A percentile compares a stretch with the other conserved stretches of the same genome.
Conservation (phyloP, 2,113 vertebrate species). For the Carassius gibelio region DNA sequence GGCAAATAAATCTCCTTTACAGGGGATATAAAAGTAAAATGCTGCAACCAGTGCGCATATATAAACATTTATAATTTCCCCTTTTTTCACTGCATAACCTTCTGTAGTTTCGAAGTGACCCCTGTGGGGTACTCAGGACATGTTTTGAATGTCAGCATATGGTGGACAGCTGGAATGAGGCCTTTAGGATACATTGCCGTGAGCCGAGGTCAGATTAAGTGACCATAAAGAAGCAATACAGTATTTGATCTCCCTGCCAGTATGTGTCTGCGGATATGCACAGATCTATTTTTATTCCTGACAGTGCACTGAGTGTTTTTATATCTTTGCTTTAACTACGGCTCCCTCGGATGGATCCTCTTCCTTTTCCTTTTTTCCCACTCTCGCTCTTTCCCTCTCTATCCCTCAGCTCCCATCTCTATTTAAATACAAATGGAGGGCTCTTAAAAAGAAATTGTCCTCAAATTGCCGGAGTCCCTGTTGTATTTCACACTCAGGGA, state of each 20-base stretch:
- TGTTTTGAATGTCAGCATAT: constrained; percentile 41
- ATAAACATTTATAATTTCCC: constrained; percentile 13
- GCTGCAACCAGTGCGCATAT: constrained; percentile 24
- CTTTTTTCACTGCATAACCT: constrained; percentile 21
- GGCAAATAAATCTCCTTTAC: constrained; percentile 62
- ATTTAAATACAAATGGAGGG: constrained; percentile 60
- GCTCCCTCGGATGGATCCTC: constrained; percentile 23
- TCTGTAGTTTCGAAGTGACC: constrained; percentile 32
- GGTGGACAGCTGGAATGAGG: constrained; percentile 12
- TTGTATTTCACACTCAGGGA: constrained; percentile 60
- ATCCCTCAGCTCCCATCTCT: constrained; percentile 38
- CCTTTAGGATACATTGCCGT: constrained; percentile 26
- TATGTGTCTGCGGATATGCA: constrained; percentile 30
- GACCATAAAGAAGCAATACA: constrained; percentile 34
- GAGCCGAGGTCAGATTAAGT: constrained; percentile 39
- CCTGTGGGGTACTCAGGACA: constrained; percentile 29
- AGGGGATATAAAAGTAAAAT: constrained; percentile 57
- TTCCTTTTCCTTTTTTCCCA: not conserved
- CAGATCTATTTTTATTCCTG: constrained; percentile 20
- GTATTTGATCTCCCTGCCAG: constrained; percentile 3
- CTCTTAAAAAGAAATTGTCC: constrained; percentile 63
- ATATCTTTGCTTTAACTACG: constrained; percentile 19
- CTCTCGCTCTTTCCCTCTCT: constrained; percentile 13
- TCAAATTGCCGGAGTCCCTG: constrained; percentile 49
- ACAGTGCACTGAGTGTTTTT: constrained; percentile 8